Conservation (phyloP, 2,113 vertebrate genomes). For the Antennarius striatus region DNA sequence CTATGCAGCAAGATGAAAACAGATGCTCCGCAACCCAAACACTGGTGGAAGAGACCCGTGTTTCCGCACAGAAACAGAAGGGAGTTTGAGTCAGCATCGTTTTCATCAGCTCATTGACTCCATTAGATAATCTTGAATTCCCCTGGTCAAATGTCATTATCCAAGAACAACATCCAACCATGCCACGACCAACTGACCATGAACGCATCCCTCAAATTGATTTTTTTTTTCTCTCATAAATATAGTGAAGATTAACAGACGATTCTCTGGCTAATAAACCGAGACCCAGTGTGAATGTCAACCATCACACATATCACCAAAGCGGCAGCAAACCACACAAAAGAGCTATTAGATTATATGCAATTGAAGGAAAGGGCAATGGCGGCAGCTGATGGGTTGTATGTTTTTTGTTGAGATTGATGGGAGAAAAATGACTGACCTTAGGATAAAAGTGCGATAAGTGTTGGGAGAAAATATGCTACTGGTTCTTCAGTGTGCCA, state of each 20-base stretch:
- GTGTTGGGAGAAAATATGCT: too few relatives aligned
- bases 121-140: conserved; percentile 48
- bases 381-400: too few relatives aligned
- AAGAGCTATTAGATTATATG: too few relatives aligned
- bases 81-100: conserved; percentile 54
- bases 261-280: conserved; percentile 38
- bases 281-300: conserved; percentile 40
- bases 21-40: conserved; percentile 70
- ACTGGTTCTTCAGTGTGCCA: too few relatives aligned
- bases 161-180: conserved; percentile 36
- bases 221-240: conserved; percentile 43
- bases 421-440: too few relatives aligned
- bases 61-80: conserved; percentile 44
- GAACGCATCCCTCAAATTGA: conserved; percentile 59
- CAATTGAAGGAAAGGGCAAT: too few relatives aligned
- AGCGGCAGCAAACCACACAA: too few relatives aligned
- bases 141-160: conserved; percentile 58
- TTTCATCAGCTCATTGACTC: conserved; percentile 71
- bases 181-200: conserved; percentile 54
- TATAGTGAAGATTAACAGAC: conserved; percentile 39
- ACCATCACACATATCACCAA: neutral
- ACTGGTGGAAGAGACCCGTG: conserved; percentile 33
- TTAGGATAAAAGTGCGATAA: too few relatives aligned
- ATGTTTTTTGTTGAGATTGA: too few relatives aligned
- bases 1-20: conserved; percentile 70